Conservation (phyloP, 1,140 invertebrate species). For the Homalodisca vitripennis region DNA sequence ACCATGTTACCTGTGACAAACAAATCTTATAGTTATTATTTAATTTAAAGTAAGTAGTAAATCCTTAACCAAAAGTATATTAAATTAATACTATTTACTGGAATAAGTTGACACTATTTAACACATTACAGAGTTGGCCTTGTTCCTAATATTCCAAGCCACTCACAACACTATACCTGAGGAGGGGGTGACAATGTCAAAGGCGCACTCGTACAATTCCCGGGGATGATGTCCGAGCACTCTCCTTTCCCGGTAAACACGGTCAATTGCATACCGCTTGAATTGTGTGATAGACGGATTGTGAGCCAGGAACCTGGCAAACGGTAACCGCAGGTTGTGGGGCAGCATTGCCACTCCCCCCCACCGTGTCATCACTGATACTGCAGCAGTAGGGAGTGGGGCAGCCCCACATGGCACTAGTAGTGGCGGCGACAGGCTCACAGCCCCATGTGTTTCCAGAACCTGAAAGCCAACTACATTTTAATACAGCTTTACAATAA, state of each 20-base stretch:
- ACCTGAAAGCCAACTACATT: background rate
- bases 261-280: constrained; percentile 81
- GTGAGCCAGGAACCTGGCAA: constrained; percentile 82
- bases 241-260: constrained; percentile 82
- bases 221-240: constrained; percentile 82
- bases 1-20: constrained; percentile 47
- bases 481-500: constrained; percentile 5
- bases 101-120: too few species aligned
- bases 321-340: constrained; percentile 60
- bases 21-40: too few species aligned
- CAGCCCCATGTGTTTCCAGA: constrained; percentile 64
- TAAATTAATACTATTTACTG: too few species aligned
- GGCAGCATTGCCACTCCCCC: constrained; percentile 40
- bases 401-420: constrained; percentile 71
- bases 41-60: too few species aligned
- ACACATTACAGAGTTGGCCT: too few species aligned
- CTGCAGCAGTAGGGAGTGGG: constrained; percentile 60
- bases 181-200: constrained; percentile 84
- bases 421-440: constrained; percentile 70
- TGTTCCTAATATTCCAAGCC: too few species aligned
- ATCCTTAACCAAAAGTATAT: too few species aligned
- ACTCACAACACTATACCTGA: too few species aligned
- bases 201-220: constrained; percentile 87
- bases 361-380: constrained; percentile 78
- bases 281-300: constrained; percentile 69